Evolutionary conservation across 2,888 invertebrate species (phyloP).

Genomic region (Rosalia funebris): DNA sequence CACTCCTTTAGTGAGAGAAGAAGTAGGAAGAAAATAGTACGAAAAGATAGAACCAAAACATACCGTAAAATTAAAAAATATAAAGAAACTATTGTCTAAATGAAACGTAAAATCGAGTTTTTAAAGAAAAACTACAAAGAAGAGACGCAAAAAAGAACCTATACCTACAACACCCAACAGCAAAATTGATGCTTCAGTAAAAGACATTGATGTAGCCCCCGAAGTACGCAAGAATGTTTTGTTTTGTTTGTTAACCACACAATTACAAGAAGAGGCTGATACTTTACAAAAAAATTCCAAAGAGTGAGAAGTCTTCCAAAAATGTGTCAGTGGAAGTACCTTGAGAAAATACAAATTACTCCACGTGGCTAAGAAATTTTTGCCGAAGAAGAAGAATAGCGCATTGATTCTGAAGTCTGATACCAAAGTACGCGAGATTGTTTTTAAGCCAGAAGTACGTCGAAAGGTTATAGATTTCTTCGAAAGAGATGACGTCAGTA

Average conservation of each 20-base stretch:
- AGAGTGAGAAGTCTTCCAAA: conserved; percentile 28
- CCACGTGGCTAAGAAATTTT: conserved; percentile 21
- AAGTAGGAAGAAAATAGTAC: conserved; percentile 9
- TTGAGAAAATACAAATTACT: conserved; percentile 22
- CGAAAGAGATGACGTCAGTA: conserved; percentile 42
- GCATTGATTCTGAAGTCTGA: conserved; percentile 25
- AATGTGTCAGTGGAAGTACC: conserved; percentile 26
- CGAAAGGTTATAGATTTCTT: conserved; percentile 32
- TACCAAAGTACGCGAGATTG: conserved; percentile 15
- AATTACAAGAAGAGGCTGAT: conserved; percentile 19
- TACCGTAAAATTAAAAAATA: conserved; percentile 16
- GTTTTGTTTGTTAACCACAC: conserved; percentile 21
- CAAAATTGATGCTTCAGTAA: conserved; percentile 23
- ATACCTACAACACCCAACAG: conserved; percentile 1
- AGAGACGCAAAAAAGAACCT: conserved; percentile 4
- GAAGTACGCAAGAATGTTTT: conserved; percentile 21
- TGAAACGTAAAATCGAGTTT: conserved; percentile 12
- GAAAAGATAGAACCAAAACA: conserved; percentile 24
- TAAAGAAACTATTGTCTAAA: conserved; percentile 17
- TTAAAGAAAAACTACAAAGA: conserved; percentile 17
- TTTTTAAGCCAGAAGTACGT: conserved; percentile 21
- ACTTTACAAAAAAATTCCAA: conserved; percentile 27
- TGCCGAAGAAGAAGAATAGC: conserved; percentile 25
- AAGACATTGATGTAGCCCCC: conserved; percentile 16
- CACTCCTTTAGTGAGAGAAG: not conserved